A percentile compares a stretch with the other conserved stretches of the same genome.
These are phyloP conservation scores for Sapayoa aenigma DNA, from an alignment of 2,113 vertebrate genomes.

Conservation along the genomic window DNA sequence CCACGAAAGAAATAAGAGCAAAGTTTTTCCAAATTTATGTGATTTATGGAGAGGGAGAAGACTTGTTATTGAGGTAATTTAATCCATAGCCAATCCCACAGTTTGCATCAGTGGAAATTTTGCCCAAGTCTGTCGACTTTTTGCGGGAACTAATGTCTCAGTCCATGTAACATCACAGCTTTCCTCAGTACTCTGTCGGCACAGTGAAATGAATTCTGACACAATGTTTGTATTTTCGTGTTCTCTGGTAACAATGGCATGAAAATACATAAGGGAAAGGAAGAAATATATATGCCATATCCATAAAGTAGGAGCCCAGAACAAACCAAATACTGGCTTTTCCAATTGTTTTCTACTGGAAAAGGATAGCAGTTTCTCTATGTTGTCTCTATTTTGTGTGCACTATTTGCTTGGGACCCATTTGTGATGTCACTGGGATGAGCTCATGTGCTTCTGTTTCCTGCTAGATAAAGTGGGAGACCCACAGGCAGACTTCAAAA, in stretches of 20 bases:
- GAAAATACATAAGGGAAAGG: not conserved
- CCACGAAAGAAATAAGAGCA: not conserved
- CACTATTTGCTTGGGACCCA: not conserved
- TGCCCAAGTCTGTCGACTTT: not conserved
- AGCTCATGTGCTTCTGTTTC: not conserved
- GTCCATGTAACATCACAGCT: not conserved
- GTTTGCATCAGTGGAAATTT: not conserved
- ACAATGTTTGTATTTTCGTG: not conserved
- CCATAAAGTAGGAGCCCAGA: not conserved
- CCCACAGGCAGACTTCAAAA: not conserved
- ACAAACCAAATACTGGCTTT: not conserved
- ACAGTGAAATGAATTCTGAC: not conserved
- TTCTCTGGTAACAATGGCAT: not conserved
- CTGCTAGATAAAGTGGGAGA: not conserved
- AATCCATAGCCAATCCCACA: not conserved
- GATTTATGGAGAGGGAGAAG: not conserved
- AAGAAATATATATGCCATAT: not conserved
- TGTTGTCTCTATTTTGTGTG: not conserved
- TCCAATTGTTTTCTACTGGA: not conserved
- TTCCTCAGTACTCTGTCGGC: not conserved
- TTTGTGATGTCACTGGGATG: not conserved
- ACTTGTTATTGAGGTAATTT: not conserved
- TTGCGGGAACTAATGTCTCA: not conserved
- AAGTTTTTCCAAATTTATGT: not conserved
- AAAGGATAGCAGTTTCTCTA: not conserved